phyloP scores from a whole-genome alignment of 2,113 vertebrate genomes.

The Clupea harengus region DNA sequence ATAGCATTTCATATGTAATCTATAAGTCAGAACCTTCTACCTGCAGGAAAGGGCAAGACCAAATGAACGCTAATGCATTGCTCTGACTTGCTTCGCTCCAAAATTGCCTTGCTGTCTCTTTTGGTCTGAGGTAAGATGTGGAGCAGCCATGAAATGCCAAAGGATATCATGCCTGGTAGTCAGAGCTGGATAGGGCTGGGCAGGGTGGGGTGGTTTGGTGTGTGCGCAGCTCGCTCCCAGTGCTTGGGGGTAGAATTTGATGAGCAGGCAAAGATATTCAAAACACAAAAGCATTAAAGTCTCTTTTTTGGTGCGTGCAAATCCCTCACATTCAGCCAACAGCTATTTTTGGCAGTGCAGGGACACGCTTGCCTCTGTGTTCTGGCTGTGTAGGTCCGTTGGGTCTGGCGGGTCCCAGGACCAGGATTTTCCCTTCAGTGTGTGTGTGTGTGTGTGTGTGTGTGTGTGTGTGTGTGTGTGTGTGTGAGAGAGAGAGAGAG shows the following conservation, averaged over 20 bases:
- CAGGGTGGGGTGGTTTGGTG: not conserved
- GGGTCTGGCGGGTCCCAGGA: slow-evolving; percentile 54
- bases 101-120: not conserved
- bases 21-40: not conserved
- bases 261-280: slow-evolving; percentile 66
- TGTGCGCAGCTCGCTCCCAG: not conserved
- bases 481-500: not conserved
- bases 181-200: not conserved
- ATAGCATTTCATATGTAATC: not conserved
- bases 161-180: not conserved
- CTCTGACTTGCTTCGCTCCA: not conserved
- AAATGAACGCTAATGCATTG: not conserved
- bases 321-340: slow-evolving; percentile 58
- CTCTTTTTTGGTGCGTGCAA: slow-evolving; percentile 57
- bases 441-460: slow-evolving; percentile 23
- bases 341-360: slow-evolving; percentile 61
- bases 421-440: slow-evolving; percentile 52
- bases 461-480: not conserved
- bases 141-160: not conserved
- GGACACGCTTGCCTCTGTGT: slow-evolving; percentile 22
- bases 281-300: slow-evolving; percentile 56
- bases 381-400: slow-evolving; percentile 39
- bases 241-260: slow-evolving; percentile 58
- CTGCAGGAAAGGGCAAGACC: not conserved
- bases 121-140: not conserved